Evolutionary conservation across 1,140 invertebrate species (phyloP), one percentile per base, ranked within the genome.

Genomic region (Aporrectodea caliginosa): DNA sequence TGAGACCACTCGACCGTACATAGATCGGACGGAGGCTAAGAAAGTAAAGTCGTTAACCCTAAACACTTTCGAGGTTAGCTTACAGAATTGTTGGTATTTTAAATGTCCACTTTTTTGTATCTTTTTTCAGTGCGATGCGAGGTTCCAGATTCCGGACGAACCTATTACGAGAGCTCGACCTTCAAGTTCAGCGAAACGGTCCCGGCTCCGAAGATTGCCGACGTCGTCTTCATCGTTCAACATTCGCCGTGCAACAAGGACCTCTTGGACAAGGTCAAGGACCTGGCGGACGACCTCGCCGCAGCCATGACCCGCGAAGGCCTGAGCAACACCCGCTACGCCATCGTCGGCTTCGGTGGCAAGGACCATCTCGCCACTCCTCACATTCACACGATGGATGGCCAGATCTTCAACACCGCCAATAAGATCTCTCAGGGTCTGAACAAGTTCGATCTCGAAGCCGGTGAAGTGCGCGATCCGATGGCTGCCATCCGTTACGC

Each of bases 191-290:
- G 34, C 27, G 43, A 68, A 16, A 70, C 33, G 2, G 33, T 73
- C 35, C 31, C 85, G 2, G 84, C 84, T 1, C 84, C 83, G 1
- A 83, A 84, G 68, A 93, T 93, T 0, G 85, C 92, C 16, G 95
- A 98, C 85, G 88, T 96, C 0, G 93, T 97, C 34, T 94, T 97
- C 84, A 92, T 97, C 70, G 90, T 97, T 0, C 95, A 97, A 86
- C 93, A 94, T 1, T 94, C 94, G 83, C 86, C 89, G 1, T 97
- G 95, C 85, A 96, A 96, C 87, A 88, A 88, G 68, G 91, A 92
- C 80, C 80, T 85, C 16, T 43, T 82, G 70, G 86, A 92, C 0
- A 90, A 85, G 27, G 83, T 89, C 2, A 78, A 85, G 32, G 73
- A 80, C 1, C 75, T 88, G 6, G 84, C 87, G 16, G 82, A 84